These are phyloP conservation scores for Sphecodes monilicornis DNA, from an alignment of 2,888 invertebrate species.

Conservation along the genomic window DNA sequence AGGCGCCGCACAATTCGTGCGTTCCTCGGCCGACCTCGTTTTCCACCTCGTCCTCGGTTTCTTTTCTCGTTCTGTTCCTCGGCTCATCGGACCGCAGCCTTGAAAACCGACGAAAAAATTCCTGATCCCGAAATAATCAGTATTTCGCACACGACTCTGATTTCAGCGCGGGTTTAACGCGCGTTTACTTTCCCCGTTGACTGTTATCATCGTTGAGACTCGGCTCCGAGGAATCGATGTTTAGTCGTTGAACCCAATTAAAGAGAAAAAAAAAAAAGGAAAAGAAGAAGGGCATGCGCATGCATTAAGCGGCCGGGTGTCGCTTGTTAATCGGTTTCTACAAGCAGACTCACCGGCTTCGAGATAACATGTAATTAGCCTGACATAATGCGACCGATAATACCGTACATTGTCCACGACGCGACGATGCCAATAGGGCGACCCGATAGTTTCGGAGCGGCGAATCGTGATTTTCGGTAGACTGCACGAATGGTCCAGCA, in stretches of 20 bases:
- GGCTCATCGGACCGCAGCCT: slow-evolving; percentile 31
- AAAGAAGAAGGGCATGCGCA: neutral
- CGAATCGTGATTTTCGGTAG: neutral
- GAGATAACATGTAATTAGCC: slow-evolving; percentile 55
- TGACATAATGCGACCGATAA: slow-evolving; percentile 49
- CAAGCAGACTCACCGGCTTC: slow-evolving; percentile 1
- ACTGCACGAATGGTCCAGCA: neutral
- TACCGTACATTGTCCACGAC: slow-evolving; percentile 34
- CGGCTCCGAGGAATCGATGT: neutral
- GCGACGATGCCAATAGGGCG: slow-evolving; percentile 2
- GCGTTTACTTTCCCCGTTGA: neutral
- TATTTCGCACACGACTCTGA: neutral
- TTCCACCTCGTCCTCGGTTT: slow-evolving; percentile 37
- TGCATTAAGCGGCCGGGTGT: neutral
- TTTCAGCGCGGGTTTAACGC: neutral
- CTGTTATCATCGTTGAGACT: neutral
- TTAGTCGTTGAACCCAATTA: neutral
- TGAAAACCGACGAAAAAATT: slow-evolving; percentile 20
- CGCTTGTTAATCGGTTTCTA: slow-evolving; percentile 2
- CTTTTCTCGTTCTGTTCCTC: slow-evolving; percentile 9
- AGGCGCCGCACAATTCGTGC: neutral
- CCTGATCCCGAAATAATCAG: neutral
- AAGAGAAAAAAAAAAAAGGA: neutral
- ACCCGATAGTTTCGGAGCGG: slow-evolving; percentile 6
- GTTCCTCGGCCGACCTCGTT: slow-evolving; percentile 46